A percentile compares a stretch with the other conserved stretches of the same genome.
Conservation (phyloP, 2,888 invertebrate species). For the Netelia virgata region DNA sequence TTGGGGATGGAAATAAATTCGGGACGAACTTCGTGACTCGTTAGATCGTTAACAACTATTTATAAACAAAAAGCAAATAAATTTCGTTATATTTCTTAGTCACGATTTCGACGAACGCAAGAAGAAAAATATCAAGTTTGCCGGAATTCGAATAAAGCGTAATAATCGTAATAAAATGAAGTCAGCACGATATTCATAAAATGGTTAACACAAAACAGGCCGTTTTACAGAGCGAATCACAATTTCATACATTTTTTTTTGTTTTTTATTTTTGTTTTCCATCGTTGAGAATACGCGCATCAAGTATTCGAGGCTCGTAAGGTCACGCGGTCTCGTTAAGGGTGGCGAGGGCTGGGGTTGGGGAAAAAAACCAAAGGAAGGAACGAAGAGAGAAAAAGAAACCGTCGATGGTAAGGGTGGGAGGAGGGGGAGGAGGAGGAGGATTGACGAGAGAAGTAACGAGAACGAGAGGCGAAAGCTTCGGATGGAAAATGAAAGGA, state of each 20-base stretch:
- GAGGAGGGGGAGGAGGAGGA: constrained; percentile 4
- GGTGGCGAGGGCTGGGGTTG: constrained; percentile 28
- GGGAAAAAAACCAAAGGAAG: constrained; percentile 38
- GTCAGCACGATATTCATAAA: background rate
- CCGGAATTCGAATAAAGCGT: background rate
- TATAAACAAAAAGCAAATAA: background rate
- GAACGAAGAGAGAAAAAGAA: background rate
- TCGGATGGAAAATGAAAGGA: constrained; percentile 41
- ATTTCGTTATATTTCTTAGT: background rate
- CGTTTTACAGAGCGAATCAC: background rate
- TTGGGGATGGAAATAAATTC: no score
- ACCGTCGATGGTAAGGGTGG: background rate
- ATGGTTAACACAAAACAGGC: background rate
- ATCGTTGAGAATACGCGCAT: background rate
- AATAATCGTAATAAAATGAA: background rate
- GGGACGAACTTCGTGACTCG: no score
- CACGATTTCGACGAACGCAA: background rate
- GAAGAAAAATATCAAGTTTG: background rate
- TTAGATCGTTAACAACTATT: background rate
- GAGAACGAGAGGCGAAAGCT: background rate
- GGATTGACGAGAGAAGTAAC: background rate
- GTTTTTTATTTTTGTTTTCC: background rate
- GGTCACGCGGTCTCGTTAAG: constrained; percentile 58
- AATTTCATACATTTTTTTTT: constrained; percentile 22
- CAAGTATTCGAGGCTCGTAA: constrained; percentile 65